phyloP scores from a whole-genome alignment of 2,113 vertebrate genomes.

The Kryptolebias marmoratus region DNA sequence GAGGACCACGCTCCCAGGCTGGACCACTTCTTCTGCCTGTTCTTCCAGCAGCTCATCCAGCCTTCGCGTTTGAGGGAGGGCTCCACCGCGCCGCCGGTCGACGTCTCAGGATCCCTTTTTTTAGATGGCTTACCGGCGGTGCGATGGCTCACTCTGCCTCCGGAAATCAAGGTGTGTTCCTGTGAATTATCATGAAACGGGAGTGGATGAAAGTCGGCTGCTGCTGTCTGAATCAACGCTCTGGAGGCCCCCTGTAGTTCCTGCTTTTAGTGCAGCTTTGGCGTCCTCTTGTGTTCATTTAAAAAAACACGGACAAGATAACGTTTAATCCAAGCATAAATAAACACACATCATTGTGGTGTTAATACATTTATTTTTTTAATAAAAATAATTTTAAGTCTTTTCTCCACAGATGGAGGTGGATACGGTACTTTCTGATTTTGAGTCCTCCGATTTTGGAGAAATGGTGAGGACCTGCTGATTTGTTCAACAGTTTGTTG shows the following conservation, averaged over 20 bases:
- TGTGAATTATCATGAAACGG: not conserved
- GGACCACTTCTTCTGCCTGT: constrained; percentile 95
- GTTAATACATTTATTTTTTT: not conserved
- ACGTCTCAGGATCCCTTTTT: constrained; percentile 80
- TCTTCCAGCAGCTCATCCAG: constrained; percentile 92
- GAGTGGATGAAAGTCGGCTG: not conserved
- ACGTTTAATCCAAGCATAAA: not conserved
- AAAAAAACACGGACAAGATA: not conserved
- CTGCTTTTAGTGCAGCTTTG: not conserved
- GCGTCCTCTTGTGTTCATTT: constrained; percentile 43
- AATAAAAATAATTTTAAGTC: too few species aligned
- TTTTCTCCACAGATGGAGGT: constrained; percentile 86
- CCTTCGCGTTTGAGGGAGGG: constrained; percentile 72
- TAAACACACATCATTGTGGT: not conserved
- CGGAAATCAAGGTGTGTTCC: constrained; percentile 86
- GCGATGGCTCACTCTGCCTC: constrained; percentile 88
- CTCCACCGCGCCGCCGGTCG: constrained; percentile 55
- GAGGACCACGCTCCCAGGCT: constrained; percentile 83
- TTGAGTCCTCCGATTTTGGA: constrained; percentile 95
- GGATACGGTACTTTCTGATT: constrained; percentile 89
- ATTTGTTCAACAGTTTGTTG: not conserved
- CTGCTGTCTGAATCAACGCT: not conserved
- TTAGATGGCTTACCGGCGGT: constrained; percentile 88
- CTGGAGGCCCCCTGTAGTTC: not conserved
- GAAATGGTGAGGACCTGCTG: constrained; percentile 86